phyloP scores from a whole-genome alignment of 2,888 invertebrate genomes.

The Cylindroiulus punctatus region DNA sequence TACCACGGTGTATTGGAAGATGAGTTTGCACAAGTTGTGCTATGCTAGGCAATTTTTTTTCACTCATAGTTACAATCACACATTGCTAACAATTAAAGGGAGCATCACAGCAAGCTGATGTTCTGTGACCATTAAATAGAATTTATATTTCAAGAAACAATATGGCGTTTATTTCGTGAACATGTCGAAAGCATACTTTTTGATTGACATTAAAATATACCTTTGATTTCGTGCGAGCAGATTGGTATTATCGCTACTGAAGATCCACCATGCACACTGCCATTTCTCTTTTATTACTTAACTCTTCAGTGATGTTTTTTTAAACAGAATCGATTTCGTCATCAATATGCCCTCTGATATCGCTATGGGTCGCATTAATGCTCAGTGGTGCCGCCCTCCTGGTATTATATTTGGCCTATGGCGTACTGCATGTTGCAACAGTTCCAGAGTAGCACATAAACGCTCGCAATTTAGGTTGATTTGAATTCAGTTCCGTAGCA shows the following conservation, averaged over 20 bases:
- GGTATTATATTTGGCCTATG: neutral
- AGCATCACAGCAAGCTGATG: no score
- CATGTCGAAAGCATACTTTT: no score
- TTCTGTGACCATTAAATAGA: no score
- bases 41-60: no score
- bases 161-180: no score
- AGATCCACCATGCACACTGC: neutral
- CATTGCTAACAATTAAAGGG: no score
- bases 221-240: no score
- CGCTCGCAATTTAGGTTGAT: neutral
- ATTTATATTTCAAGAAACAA: no score
- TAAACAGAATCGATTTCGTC: neutral
- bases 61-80: no score
- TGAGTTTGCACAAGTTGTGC: no score
- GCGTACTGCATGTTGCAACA: neutral
- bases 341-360: neutral
- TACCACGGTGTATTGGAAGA: no score
- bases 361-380: neutral
- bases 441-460: neutral
- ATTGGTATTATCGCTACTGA: neutral
- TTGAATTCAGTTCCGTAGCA: neutral
- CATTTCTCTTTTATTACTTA: neutral
- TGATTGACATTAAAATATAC: no score
- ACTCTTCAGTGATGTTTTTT: neutral
- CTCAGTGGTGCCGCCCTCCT: neutral